A percentile compares a stretch with the other conserved stretches of the same genome.
Conservation (phyloP, 2,113 vertebrate genomes). For the Crotalus tigris region DNA sequence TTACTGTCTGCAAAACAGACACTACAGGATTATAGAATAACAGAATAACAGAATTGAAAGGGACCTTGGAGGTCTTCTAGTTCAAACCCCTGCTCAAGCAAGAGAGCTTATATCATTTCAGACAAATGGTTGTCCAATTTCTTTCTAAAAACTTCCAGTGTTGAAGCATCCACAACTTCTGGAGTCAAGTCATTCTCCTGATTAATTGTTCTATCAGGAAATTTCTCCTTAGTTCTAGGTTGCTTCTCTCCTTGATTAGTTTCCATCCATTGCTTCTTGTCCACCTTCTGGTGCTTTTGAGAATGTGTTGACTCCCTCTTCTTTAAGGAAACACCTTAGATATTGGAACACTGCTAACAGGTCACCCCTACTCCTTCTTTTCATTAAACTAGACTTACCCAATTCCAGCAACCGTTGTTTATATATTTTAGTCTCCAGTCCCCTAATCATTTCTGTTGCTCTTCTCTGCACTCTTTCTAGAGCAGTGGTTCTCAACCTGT, state of each 20-base stretch:
- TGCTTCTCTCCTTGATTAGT: not conserved
- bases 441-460: not conserved
- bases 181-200: not conserved
- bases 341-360: not conserved
- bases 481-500: too few relatives aligned
- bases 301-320: not conserved
- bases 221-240: not conserved
- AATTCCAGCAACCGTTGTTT: not conserved
- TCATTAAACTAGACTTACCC: not conserved
- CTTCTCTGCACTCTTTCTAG: not conserved
- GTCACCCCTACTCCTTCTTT: not conserved
- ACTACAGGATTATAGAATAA: not conserved
- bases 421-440: not conserved
- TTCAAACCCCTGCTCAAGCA: not conserved
- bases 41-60: not conserved
- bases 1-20: not conserved
- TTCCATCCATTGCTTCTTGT: not conserved
- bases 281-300: not conserved
- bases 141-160: not conserved
- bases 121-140: not conserved
- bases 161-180: not conserved
- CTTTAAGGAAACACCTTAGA: not conserved
- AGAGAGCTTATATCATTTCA: not conserved
- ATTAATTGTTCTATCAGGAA: not conserved
- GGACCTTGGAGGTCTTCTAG: not conserved